Evolutionary conservation across 92 coral and sea anemone genomes (phyloP).

Genomic region (Desmophyllum pertusum): DNA sequence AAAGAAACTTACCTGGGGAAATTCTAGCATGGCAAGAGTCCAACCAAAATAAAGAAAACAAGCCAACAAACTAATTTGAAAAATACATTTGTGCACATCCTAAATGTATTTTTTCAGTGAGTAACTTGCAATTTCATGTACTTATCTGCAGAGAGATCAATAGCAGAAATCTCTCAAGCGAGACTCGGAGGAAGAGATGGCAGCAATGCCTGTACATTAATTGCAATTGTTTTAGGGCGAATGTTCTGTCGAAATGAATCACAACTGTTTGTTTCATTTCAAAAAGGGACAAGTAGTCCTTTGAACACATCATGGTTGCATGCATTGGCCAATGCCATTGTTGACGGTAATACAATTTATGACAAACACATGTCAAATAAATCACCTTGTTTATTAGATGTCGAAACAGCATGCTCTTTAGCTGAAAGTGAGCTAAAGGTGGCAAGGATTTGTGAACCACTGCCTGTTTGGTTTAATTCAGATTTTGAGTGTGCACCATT

Average conservation of each 20-base stretch:
- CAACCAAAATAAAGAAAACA: too few relatives aligned
- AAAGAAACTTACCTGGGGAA: constrained; percentile 7
- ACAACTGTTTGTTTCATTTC: background rate
- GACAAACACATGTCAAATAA: background rate
- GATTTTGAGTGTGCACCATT: constrained; percentile 9
- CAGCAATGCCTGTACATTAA: constrained; percentile 37
- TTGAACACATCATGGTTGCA: constrained; percentile 17
- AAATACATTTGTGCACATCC: too few relatives aligned
- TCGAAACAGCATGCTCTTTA: constrained; percentile 16
- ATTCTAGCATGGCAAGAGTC: constrained; percentile 11
- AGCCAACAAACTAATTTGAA: too few relatives aligned
- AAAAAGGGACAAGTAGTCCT: constrained; percentile 5
- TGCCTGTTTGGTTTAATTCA: constrained; percentile 29
- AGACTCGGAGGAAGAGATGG: constrained; percentile 37
- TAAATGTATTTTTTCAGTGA: background rate
- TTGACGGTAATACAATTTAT: constrained; percentile 21
- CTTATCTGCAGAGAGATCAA: constrained; percentile 13
- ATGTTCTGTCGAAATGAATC: constrained; percentile 25
- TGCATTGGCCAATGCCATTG: constrained; percentile 21
- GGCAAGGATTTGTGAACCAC: constrained; percentile 4
- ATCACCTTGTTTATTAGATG: constrained; percentile 12
- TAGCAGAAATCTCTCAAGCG: constrained; percentile 27
- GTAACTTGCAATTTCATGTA: constrained; percentile 3
- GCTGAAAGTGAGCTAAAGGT: background rate
- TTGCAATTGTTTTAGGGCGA: constrained; percentile 30